Conservation (phyloP, 2,113 vertebrate genomes). For the Nasalis larvatus region DNA sequence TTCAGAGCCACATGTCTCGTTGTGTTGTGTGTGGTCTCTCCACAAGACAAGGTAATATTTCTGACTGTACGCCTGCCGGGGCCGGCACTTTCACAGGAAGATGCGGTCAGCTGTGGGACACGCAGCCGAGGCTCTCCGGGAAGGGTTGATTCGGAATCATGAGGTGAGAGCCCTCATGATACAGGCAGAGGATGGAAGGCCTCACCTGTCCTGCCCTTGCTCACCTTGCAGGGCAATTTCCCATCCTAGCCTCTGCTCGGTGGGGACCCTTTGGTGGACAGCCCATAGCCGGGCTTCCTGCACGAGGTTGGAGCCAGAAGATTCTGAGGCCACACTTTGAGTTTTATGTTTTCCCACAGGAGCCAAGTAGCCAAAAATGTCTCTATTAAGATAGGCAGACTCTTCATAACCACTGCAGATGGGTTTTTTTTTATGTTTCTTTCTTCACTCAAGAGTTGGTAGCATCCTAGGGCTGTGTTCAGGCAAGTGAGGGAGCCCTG, state of each 20-base stretch:
- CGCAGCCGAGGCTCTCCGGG: neutral
- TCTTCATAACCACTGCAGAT: neutral
- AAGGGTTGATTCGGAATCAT: neutral
- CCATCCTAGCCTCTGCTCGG: neutral
- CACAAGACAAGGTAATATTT: conserved; percentile 20
- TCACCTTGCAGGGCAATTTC: neutral
- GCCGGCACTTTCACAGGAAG: neutral
- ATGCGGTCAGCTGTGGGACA: fast-evolving
- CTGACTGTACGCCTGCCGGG: neutral
- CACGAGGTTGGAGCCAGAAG: too few species aligned
- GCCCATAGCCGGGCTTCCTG: neutral
- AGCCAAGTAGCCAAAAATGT: neutral
- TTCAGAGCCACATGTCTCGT: neutral
- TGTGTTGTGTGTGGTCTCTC: conserved; percentile 29
- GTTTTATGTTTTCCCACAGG: neutral
- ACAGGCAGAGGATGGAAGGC: neutral
- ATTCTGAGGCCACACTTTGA: neutral
- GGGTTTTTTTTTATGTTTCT: neutral
- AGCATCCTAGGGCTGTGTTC: neutral
- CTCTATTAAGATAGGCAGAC: neutral
- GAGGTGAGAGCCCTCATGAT: neutral
- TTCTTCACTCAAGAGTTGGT: neutral
- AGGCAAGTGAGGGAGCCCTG: neutral
- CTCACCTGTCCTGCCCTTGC: neutral
- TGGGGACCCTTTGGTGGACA: neutral